Base-by-base conservation (phyloP, 1,140 invertebrate genomes). In the Platyscapa corneri region DNA sequence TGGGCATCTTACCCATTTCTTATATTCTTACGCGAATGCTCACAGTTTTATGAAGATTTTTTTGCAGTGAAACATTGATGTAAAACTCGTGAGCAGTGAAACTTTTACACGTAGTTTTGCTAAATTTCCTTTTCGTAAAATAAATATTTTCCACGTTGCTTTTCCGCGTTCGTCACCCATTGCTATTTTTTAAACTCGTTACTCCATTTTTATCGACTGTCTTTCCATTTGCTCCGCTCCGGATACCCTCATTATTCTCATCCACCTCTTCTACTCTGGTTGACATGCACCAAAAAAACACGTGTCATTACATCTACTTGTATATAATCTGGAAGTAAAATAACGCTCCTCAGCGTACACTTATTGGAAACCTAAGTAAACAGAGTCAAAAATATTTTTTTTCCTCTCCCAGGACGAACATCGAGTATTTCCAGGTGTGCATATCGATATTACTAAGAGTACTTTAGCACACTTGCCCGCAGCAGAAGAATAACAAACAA, bases 71-170 rank as follows among this genome's bases (percentile, higher is more conserved):
- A 78, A 78, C 8, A 60, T 49, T 14, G 18, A 72, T 23, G 32
- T 46, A 53, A 56, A 32, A 49, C 5, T 70, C 32, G 32, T 49
- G 39, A 16, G 27, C n/a, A 49, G 37, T 76, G 30, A 82, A 83
- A 64, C 14, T 64, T 76, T 82, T 82, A 53, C 81, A 32, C 49
- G 14, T 70, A 60, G 2, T 60, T 60, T 60, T 60, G 27, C 3
- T 46, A 7, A 39, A 65, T 70, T 67, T 65, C 60, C 14, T 70
- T 32, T 70, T 39, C 65, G 10, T 70, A 12, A 46, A 72, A 70
- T 82, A 72, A 82, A 77, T 77, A 37, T 83, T 65, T 65, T 65
- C 27, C 46, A 53, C 30, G 18, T 16, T 23, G 64, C n/a, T 49
- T 64, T 18, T n/a, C 42, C 8, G 14, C 6, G 27, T 39, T 74